phyloP scores from a whole-genome alignment of 2,797 vertebrate genomes.

The Falco concolor region DNA sequence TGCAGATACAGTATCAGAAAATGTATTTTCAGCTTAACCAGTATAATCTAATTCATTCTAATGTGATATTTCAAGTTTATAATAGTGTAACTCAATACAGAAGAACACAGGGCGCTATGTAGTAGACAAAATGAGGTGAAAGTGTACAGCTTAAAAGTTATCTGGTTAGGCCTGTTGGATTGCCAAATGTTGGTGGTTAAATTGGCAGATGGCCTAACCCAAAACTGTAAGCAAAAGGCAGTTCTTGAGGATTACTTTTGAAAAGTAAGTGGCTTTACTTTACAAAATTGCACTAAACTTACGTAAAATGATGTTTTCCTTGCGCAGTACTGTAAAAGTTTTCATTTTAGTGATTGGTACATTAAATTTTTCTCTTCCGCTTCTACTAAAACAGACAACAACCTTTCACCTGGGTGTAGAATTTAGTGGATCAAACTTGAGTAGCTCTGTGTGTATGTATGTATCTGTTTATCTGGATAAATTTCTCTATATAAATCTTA shows the following conservation, averaged over 20 bases:
- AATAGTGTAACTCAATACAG: conserved; percentile 6
- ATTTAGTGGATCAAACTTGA: background rate
- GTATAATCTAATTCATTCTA: conserved; percentile 41
- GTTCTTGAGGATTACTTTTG: background rate
- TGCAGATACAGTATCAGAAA: conserved; percentile 54
- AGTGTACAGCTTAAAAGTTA: background rate
- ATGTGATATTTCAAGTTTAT: conserved; percentile 41
- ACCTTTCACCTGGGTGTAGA: background rate
- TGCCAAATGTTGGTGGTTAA: background rate
- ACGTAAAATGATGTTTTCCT: background rate
- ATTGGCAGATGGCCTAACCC: background rate
- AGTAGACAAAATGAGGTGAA: background rate
- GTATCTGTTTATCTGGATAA: background rate
- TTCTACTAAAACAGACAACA: background rate
- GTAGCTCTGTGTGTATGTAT: background rate
- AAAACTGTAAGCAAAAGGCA: background rate
- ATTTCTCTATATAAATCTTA: background rate
- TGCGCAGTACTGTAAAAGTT: background rate
- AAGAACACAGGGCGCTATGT: background rate
- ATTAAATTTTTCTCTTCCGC: background rate
- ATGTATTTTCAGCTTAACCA: conserved; percentile 56
- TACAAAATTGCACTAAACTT: background rate
- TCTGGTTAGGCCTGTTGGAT: background rate
- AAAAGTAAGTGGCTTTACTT: background rate
- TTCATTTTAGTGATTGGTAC: background rate